Conservation (phyloP, 2,888 invertebrate genomes). For the Caprella mutica region DNA sequence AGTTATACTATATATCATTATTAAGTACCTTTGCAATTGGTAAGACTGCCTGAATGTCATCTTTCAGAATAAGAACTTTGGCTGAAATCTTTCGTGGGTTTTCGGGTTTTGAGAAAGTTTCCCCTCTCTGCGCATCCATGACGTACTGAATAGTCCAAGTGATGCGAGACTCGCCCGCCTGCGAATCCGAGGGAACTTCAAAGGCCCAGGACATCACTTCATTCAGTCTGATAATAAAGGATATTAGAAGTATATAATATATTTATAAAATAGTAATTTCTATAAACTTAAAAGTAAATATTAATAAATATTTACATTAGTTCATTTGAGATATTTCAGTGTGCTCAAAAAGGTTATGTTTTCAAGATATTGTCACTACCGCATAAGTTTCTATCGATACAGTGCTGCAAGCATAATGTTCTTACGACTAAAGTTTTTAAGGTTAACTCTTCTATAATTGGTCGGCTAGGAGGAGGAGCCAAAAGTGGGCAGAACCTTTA, state of each 20-base stretch:
- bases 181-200: constrained; percentile 60
- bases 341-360: no score
- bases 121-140: constrained; percentile 20
- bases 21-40: constrained; percentile 94
- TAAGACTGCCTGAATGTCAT: constrained; percentile 82
- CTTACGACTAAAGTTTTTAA: no score
- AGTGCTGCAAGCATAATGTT: no score
- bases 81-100: constrained; percentile 58
- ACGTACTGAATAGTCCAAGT: constrained; percentile 29
- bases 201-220: constrained; percentile 86
- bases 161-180: constrained; percentile 23
- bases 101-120: constrained; percentile 39
- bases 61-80: constrained; percentile 77
- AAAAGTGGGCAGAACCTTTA: no score
- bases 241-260: constrained; percentile 1
- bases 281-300: constrained; percentile 6
- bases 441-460: no score
- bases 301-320: constrained; percentile 9
- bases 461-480: no score
- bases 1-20: no score
- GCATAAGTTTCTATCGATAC: no score
- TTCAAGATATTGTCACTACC: no score
- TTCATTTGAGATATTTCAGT: no score
- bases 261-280: background rate
- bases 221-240: constrained; percentile 45